These are phyloP conservation scores for Nymphalis io DNA, from an alignment of 1,140 invertebrate species.

Conservation along the genomic window DNA sequence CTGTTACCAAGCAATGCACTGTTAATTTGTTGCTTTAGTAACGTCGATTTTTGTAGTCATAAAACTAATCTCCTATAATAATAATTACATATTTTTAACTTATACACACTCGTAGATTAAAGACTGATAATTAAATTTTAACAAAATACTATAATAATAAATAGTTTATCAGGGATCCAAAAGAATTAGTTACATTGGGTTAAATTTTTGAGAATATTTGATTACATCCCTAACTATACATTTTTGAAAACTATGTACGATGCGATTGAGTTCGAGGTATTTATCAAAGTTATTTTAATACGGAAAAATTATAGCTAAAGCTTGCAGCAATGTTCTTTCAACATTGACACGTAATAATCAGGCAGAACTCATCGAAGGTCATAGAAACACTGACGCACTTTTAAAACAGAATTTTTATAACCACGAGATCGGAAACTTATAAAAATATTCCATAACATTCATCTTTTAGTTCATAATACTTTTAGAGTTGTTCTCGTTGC, in stretches of 20 bases:
- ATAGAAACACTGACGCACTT: constrained; percentile 52
- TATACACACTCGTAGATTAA: no score
- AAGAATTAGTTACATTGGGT: not conserved
- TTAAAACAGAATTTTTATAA: constrained; percentile 57
- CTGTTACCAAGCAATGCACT: not conserved
- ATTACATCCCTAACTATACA: not conserved
- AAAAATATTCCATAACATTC: constrained; percentile 62
- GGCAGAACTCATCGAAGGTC: constrained; percentile 50
- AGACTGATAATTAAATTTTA: no score
- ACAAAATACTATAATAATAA: no score
- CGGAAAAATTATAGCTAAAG: constrained; percentile 18
- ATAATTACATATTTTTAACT: no score
- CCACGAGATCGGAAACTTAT: constrained; percentile 63
- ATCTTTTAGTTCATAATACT: constrained; percentile 43
- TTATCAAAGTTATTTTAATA: constrained; percentile 13
- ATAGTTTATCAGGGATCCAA: not conserved
- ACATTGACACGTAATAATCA: constrained; percentile 44
- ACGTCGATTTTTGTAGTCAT: not conserved
- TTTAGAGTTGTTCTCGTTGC: constrained; percentile 28
- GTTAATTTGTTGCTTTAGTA: not conserved
- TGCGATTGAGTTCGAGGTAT: not conserved
- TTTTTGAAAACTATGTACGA: no score
- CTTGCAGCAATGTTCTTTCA: constrained; percentile 37
- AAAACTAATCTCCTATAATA: no score
- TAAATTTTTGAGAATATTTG: not conserved